Evolutionary conservation across 2,888 invertebrate species (phyloP), one percentile per base, ranked within the genome.

Genomic region (Polylopha cassiicola): DNA sequence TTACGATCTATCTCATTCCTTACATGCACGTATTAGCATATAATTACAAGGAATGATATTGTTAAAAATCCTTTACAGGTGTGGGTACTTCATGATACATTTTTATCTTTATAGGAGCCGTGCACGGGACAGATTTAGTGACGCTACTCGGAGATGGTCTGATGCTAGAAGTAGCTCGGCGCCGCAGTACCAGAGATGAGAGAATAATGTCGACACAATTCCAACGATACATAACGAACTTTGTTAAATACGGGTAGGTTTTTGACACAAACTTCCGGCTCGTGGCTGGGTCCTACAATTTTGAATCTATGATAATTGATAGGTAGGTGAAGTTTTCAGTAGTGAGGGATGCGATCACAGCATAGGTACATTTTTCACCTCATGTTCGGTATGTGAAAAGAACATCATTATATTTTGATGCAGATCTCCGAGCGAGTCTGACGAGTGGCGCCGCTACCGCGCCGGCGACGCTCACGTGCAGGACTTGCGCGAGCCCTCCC

Each of bases 91-190:
- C n/a, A n/a, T n/a, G n/a, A n/a, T n/a, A n/a, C n/a, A n/a, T 22
- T 10, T 17, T 18, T 21, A 29, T 10, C 18, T 32, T 26, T 24
- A 10, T 46, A 88, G 91, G 91, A 37, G 88, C 90, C n/a, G 86
- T 88, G 0, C 90, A 91, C 49, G 89, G 91, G 3, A 86, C 90
- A 0, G 92, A 92, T 65, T 68, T 92, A 41, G 80, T 91, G 5
- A 77, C 91, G 17, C 64, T 92, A 14, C 79, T 92, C 49, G 92
- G 92, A 3, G 91, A 91, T 22, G 85, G 88, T 18, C 61, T 91
- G 21, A 87, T 90, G 60, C 89, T 90, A 49, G 90, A 91, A 75
- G 80, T 91, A 39, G 88, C 89, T 1, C 86, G 92, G 17, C 78
- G 91, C 28, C 85, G 90, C 5, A 86, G 90, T 36, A 88, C 84